Percentiles rank a stretch among this genome's conserved stretches.
Evolutionary conservation across 1,140 invertebrate genomes (phyloP).

Genomic region (Rhyacophila brunnea): DNA sequence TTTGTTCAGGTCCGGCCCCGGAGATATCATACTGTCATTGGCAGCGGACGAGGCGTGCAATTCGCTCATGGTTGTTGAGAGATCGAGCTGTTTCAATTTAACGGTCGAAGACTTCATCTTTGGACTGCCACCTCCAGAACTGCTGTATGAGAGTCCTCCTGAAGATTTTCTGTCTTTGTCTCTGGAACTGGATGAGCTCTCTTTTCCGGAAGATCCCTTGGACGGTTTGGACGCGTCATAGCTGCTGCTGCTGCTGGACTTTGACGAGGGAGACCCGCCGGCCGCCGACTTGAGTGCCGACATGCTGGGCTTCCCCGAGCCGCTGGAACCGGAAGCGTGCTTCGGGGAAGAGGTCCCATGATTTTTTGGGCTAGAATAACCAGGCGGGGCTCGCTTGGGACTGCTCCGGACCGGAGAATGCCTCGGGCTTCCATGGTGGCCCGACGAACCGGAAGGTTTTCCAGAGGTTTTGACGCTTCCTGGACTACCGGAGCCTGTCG

Average conservation of each 20-base stretch:
- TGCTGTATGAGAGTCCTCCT: constrained; percentile 49
- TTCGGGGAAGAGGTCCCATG: constrained; percentile 71
- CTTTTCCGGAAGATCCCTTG: constrained; percentile 48
- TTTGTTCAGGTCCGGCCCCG: constrained; percentile 56
- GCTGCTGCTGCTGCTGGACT: constrained; percentile 47
- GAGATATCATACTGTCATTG: constrained; percentile 56
- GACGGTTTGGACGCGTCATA: constrained; percentile 47
- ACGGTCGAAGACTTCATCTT: constrained; percentile 65
- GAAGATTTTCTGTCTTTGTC: constrained; percentile 64
- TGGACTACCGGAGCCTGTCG: constrained; percentile 58
- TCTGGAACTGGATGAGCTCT: constrained; percentile 52
- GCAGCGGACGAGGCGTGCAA: constrained; percentile 37
- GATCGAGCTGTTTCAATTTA: constrained; percentile 69
- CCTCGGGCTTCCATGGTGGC: constrained; percentile 68
- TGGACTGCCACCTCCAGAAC: constrained; percentile 58
- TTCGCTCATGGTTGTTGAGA: constrained; percentile 49
- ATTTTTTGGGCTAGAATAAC: constrained; percentile 67
- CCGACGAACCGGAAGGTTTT: constrained; percentile 56
- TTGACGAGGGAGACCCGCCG: constrained; percentile 54
- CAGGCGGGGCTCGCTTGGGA: constrained; percentile 65
- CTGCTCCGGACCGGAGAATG: constrained; percentile 76
- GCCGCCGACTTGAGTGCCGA: constrained; percentile 80
- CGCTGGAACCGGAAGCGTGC: constrained; percentile 62
- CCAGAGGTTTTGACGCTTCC: constrained; percentile 55
- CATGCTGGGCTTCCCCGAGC: constrained; percentile 85